Percentiles rank a stretch among this genome's conserved stretches.
Conservation (phyloP, 1,140 invertebrate species). For the Prorops nasuta region DNA sequence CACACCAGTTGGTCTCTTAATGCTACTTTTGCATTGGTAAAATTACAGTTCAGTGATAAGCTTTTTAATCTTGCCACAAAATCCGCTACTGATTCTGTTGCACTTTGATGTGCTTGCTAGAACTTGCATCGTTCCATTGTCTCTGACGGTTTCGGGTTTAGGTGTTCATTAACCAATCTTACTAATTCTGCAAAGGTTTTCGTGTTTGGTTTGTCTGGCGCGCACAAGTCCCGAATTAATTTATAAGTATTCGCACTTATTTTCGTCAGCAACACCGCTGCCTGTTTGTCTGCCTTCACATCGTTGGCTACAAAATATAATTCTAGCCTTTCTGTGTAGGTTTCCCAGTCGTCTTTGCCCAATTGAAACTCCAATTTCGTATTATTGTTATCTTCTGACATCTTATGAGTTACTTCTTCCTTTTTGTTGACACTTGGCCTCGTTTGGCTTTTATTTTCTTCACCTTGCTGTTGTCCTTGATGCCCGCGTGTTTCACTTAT, state of each 20-base stretch:
- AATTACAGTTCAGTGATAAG: slow-evolving; percentile 18
- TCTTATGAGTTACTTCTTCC: no score
- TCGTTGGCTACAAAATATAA: slow-evolving; percentile 30
- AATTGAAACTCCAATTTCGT: slow-evolving; percentile 10
- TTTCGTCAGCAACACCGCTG: slow-evolving; percentile 26
- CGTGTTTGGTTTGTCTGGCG: slow-evolving; percentile 27
- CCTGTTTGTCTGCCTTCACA: slow-evolving; percentile 18
- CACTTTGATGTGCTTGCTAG: slow-evolving; percentile 25
- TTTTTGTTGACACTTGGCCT: no score
- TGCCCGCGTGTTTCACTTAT: no score
- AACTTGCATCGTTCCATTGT: slow-evolving; percentile 37
- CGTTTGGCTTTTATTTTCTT: no score
- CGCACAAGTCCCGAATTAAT: slow-evolving; percentile 30
- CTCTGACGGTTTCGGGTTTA: slow-evolving; percentile 30
- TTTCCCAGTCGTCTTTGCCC: slow-evolving; percentile 11
- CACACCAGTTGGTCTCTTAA: slow-evolving; percentile 9
- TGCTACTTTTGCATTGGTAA: slow-evolving; percentile 10
- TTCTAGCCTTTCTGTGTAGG: slow-evolving; percentile 17
- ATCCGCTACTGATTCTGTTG: slow-evolving; percentile 24
- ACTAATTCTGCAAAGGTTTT: slow-evolving; percentile 27
- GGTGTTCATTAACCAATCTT: slow-evolving; percentile 23
- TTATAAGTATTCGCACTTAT: slow-evolving; percentile 31
- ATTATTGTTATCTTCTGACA: no score
- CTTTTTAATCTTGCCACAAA: slow-evolving; percentile 34
- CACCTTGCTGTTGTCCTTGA: no score